These are phyloP conservation scores for Pangasius mekongensis DNA, from an alignment of 2,797 vertebrate species.

Conservation along the genomic window DNA sequence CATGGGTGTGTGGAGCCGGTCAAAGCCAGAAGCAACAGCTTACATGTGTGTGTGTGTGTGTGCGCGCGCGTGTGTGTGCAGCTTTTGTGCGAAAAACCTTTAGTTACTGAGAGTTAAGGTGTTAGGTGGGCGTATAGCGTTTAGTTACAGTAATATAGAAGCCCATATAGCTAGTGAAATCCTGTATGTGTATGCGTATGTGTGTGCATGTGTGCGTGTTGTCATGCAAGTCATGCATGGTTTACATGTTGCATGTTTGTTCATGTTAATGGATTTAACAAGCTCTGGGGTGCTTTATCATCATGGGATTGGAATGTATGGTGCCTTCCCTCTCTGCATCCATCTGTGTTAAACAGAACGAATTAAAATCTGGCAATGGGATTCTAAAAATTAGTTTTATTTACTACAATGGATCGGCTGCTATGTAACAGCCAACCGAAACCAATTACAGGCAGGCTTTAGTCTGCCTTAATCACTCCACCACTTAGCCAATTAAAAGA, in stretches of 20 bases:
- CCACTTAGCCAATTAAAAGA: conserved; percentile 79
- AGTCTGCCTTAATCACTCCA: conserved; percentile 89
- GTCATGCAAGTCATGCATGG: conserved; percentile 26
- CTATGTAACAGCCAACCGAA: conserved; percentile 90
- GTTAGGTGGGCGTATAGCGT: neutral
- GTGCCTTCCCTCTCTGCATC: conserved; percentile 89
- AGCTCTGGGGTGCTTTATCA: conserved; percentile 77
- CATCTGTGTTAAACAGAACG: conserved; percentile 70
- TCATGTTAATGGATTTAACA: conserved; percentile 66
- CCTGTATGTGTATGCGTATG: neutral
- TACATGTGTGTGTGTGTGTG: conserved; percentile 21
- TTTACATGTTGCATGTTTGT: conserved; percentile 54
- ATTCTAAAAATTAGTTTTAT: conserved; percentile 91
- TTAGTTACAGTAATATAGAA: neutral
- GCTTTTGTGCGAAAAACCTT: neutral
- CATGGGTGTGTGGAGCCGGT: conserved; percentile 58
- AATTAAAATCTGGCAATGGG: conserved; percentile 48
- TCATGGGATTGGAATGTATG: conserved; percentile 99
- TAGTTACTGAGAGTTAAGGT: neutral
- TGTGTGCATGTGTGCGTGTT: conserved; percentile 32
- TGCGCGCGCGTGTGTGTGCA: neutral
- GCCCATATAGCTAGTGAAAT: neutral
- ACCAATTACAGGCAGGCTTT: conserved; percentile 93
- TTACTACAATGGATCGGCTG: conserved; percentile 91
- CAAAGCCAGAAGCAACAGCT: conserved; percentile 34